These are phyloP conservation scores for Pangasianodon gigas DNA, from an alignment of 2,113 vertebrate genomes.

Conservation along the genomic window DNA sequence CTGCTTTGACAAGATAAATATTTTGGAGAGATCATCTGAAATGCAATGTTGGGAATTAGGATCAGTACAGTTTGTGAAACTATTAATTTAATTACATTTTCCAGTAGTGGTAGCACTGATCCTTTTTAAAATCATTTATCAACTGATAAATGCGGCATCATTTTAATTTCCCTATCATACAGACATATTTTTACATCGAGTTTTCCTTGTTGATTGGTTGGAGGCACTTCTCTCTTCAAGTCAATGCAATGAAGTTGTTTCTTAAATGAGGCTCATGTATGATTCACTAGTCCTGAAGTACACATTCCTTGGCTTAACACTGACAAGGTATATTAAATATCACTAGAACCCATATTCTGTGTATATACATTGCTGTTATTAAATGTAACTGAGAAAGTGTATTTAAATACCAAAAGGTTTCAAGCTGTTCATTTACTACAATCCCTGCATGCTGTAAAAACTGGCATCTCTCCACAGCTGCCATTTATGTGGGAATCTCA, in stretches of 20 bases:
- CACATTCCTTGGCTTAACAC: background rate
- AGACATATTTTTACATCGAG: background rate
- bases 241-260: background rate
- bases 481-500: background rate
- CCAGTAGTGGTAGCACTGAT: background rate
- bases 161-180: background rate
- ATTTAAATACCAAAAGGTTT: background rate
- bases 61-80: background rate
- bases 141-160: background rate
- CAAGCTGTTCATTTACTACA: background rate
- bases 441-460: background rate
- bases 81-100: background rate
- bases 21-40: background rate
- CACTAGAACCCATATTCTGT: background rate
- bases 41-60: background rate
- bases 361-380: background rate
- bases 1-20: background rate
- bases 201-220: background rate
- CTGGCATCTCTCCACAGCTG: conserved; percentile 19
- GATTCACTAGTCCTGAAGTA: background rate
- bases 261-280: background rate
- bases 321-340: background rate
- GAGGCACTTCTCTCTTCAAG: background rate
- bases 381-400: background rate
- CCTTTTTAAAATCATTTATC: background rate